Conservation (phyloP, 2,888 invertebrate species). For the Craniophora ligustri region DNA sequence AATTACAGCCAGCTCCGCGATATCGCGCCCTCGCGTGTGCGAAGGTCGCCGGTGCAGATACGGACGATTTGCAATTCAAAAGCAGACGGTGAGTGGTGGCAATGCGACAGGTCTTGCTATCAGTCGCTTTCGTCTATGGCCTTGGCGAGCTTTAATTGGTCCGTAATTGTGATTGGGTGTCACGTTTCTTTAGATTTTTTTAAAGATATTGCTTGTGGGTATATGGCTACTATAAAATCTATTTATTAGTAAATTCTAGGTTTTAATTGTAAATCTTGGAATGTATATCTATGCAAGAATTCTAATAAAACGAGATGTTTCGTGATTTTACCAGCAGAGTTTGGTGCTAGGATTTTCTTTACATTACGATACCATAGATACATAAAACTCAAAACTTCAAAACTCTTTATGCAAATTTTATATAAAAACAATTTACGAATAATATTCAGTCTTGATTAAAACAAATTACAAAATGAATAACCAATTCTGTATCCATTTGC, state of each 20-base stretch:
- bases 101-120: conserved; percentile 61
- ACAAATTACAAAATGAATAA: conserved; percentile 34
- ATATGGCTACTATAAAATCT: too few relatives aligned
- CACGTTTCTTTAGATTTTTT: conserved; percentile 1
- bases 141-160: conserved; percentile 60
- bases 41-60: conserved; percentile 66
- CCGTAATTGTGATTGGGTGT: conserved; percentile 51
- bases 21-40: conserved; percentile 67
- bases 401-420: conserved; percentile 12
- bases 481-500: conserved; percentile 28
- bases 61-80: conserved; percentile 67
- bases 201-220: background rate
- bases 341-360: too few relatives aligned
- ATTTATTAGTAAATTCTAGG: too few relatives aligned
- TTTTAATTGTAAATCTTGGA: too few relatives aligned
- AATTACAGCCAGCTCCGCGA: conserved; percentile 55
- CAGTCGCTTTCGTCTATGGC: conserved; percentile 46
- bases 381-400: too few relatives aligned
- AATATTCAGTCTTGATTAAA: too few relatives aligned
- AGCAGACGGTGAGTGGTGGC: conserved; percentile 51
- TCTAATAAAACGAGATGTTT: too few relatives aligned
- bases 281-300: too few relatives aligned
- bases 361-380: too few relatives aligned
- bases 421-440: conserved; percentile 20
- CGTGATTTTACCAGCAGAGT: too few relatives aligned